These are phyloP conservation scores for Drosophila murphyi DNA, from an alignment of 1,140 invertebrate species.

Conservation along the genomic window DNA sequence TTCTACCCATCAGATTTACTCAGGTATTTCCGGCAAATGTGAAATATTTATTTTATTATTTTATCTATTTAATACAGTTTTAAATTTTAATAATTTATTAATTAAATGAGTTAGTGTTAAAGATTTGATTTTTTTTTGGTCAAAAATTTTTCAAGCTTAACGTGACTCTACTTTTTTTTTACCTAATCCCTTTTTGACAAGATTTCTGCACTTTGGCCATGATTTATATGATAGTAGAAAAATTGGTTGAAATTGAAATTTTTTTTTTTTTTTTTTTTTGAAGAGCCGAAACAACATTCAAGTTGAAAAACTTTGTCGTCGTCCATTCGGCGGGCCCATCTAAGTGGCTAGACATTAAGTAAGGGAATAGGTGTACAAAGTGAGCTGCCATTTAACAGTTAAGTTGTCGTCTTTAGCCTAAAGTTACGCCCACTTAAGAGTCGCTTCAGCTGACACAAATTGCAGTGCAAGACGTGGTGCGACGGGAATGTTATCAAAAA, in stretches of 20 bases:
- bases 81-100: too few relatives aligned
- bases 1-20: not conserved
- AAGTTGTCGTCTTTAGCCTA: conserved; percentile 49
- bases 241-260: conserved; percentile 1
- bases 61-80: too few relatives aligned
- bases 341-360: conserved; percentile 54
- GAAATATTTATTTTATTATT: not conserved
- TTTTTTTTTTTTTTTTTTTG: not conserved
- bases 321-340: conserved; percentile 14
- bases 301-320: conserved; percentile 31
- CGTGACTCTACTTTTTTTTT: too few relatives aligned
- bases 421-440: conserved; percentile 70
- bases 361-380: conserved; percentile 2
- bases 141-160: too few relatives aligned
- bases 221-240: not conserved
- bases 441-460: conserved; percentile 28
- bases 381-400: conserved; percentile 36
- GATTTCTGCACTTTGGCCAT: not conserved
- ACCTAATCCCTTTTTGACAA: not conserved
- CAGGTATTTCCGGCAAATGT: not conserved
- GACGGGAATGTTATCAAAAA: conserved; percentile 24
- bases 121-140: too few relatives aligned
- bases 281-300: conserved; percentile 11
- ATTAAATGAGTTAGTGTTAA: too few relatives aligned
- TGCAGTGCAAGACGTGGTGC: not conserved